A percentile compares a stretch with the other conserved stretches of the same genome.
phyloP scores from a whole-genome alignment of 2,113 vertebrate genomes.

The Apodemus speciosus region DNA sequence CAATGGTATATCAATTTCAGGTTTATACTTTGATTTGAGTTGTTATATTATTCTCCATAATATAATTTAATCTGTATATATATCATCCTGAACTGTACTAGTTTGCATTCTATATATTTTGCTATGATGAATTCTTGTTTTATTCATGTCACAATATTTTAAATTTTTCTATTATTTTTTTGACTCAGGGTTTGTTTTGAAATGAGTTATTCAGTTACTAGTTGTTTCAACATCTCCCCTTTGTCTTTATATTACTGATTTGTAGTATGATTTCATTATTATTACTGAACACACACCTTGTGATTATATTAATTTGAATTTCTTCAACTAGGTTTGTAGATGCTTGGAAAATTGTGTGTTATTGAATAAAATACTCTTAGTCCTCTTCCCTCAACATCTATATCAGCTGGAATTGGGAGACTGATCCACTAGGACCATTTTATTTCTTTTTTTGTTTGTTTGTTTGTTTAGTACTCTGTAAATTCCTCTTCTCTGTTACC shows the following conservation, averaged over 20 bases:
- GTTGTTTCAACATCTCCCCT: background rate
- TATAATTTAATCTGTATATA: background rate
- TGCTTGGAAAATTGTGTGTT: background rate
- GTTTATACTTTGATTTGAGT: background rate
- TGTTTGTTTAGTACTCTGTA: background rate
- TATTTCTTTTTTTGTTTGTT: background rate
- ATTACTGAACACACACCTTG: background rate
- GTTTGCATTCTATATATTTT: background rate
- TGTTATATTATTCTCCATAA: background rate
- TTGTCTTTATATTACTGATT: background rate
- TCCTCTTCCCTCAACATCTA: background rate
- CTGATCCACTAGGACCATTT: background rate
- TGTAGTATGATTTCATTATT: background rate
- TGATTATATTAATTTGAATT: constrained; percentile 1
- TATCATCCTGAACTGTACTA: background rate
- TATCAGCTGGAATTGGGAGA: background rate
- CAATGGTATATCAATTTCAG: background rate
- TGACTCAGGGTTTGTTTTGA: background rate
- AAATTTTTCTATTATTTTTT: background rate
- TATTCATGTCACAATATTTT: background rate
- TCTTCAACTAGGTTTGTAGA: background rate
- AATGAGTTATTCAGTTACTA: background rate
- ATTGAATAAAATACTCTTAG: background rate
- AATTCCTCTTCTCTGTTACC: background rate
- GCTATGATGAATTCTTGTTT: background rate